Percentiles rank a stretch among this genome's conserved stretches.
phyloP scores from a whole-genome alignment of 2,113 vertebrate genomes.

The Agapornis roseicollis region DNA sequence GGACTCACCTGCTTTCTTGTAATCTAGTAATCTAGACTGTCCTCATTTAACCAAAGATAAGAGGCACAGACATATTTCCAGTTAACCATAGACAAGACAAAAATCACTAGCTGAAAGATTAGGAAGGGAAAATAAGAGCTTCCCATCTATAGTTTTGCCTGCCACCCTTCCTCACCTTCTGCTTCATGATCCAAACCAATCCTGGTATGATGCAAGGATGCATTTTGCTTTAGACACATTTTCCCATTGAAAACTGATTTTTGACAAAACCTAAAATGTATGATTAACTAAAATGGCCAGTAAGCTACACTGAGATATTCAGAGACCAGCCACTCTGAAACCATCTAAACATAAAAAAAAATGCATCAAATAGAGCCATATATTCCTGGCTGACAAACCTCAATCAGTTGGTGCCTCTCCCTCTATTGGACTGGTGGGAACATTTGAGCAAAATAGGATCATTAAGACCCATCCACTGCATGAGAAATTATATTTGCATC shows the following conservation, averaged over 20 bases:
- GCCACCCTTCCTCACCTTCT: not conserved
- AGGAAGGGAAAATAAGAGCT: not conserved
- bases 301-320: not conserved
- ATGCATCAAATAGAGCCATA: not conserved
- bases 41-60: not conserved
- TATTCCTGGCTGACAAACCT: not conserved
- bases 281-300: not conserved
- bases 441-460: not conserved
- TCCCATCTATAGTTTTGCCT: not conserved
- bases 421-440: not conserved
- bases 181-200: not conserved
- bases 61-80: not conserved
- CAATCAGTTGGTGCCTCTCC: not conserved
- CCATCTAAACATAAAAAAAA: not conserved
- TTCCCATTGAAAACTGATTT: not conserved
- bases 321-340: not conserved
- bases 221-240: not conserved
- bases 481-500: not conserved
- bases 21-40: too few species aligned
- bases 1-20: not conserved
- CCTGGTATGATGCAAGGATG: not conserved
- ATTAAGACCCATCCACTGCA: not conserved
- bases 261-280: not conserved
- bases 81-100: not conserved
- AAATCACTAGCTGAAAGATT: not conserved